A percentile compares a stretch with the other conserved stretches of the same genome.
These are phyloP conservation scores for Caenorhabditis becei DNA, from an alignment of 2,888 invertebrate species.

Conservation along the genomic window DNA sequence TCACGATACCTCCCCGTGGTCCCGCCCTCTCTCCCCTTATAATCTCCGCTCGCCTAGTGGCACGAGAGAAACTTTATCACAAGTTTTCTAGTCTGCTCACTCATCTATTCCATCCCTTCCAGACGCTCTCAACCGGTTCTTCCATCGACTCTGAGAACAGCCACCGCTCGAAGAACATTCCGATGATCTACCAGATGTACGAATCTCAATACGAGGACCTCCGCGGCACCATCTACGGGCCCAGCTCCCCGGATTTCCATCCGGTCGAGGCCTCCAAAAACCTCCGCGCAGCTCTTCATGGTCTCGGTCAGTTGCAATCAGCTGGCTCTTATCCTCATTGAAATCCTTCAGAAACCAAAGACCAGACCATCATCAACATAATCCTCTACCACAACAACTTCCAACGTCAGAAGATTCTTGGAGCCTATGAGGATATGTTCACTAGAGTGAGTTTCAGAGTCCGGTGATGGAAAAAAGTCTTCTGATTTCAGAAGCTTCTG, in stretches of 20 bases:
- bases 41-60: slow-evolving; percentile 15
- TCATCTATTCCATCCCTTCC: no score
- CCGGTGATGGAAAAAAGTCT: background rate
- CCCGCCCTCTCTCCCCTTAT: slow-evolving; percentile 18
- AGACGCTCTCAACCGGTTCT: slow-evolving; percentile 67
- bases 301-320: slow-evolving; percentile 62
- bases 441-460: slow-evolving; percentile 65
- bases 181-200: slow-evolving; percentile 80
- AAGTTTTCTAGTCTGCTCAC: no score
- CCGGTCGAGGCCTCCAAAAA: slow-evolving; percentile 79
- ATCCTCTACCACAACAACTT: slow-evolving; percentile 79
- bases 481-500: slow-evolving; percentile 80
- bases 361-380: slow-evolving; percentile 76
- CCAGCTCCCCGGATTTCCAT: slow-evolving; percentile 78
- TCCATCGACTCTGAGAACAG: slow-evolving; percentile 68
- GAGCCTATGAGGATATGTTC: slow-evolving; percentile 80
- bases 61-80: background rate
- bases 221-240: slow-evolving; percentile 79
- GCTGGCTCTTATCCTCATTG: background rate
- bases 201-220: slow-evolving; percentile 78
- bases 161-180: slow-evolving; percentile 72
- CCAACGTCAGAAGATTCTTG: slow-evolving; percentile 80
- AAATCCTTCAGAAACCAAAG: slow-evolving; percentile 75
- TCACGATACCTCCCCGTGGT: slow-evolving; percentile 44
- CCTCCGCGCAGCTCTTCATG: slow-evolving; percentile 75